These are phyloP conservation scores for Plecturocebus donacophilus DNA, from an alignment of 2,113 vertebrate species.

Conservation along the genomic window DNA sequence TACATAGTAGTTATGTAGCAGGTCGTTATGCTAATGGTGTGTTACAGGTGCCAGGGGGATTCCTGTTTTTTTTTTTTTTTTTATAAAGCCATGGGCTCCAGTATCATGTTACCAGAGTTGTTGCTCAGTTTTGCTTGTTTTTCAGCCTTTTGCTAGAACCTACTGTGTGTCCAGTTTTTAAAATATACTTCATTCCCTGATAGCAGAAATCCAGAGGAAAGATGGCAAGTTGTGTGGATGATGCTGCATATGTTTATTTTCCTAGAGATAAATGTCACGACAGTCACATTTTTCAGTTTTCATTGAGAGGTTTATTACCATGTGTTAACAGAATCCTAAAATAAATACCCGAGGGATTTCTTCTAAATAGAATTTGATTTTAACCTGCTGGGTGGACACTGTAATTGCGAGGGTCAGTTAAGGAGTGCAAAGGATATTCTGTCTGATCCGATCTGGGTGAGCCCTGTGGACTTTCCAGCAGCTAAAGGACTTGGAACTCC, in stretches of 20 bases:
- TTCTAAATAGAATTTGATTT: background rate
- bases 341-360: background rate
- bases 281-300: background rate
- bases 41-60: background rate
- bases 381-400: background rate
- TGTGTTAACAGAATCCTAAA: background rate
- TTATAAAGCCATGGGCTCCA: background rate
- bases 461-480: background rate
- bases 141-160: background rate
- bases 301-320: background rate
- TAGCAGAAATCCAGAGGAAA: background rate
- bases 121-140: background rate
- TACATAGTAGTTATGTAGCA: background rate
- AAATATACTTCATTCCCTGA: background rate
- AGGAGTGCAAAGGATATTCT: background rate
- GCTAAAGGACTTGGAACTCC: background rate
- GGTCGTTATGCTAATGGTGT: background rate
- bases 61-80: background rate
- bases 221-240: fast-evolving
- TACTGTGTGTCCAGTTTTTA: background rate
- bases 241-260: background rate
- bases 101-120: background rate
- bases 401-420: fast-evolving
- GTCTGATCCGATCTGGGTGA: background rate
- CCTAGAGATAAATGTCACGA: background rate